phyloP scores from a whole-genome alignment of 35 echinoderm and acorn worm species.

The Stichopus chloronotus region DNA sequence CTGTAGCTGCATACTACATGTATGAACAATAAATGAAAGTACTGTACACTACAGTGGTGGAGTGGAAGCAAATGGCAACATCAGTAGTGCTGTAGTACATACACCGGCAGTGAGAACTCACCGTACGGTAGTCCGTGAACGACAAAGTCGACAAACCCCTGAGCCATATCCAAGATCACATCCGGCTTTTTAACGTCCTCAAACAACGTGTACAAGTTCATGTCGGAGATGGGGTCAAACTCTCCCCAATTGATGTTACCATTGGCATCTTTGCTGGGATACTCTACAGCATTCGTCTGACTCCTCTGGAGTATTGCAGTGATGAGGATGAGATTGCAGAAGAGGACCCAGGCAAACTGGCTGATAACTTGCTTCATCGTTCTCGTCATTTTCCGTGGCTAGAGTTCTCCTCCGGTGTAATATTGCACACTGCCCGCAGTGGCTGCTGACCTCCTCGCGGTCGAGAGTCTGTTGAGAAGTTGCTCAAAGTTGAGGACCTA shows the following conservation, averaged over 20 bases:
- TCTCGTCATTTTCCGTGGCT: background rate
- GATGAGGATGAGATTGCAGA: background rate
- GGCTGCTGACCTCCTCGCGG: background rate
- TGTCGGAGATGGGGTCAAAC: constrained; percentile 4
- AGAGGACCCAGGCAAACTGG: background rate
- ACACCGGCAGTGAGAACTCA: background rate
- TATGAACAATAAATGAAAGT: too few relatives aligned
- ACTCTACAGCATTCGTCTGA: background rate
- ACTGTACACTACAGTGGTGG: background rate
- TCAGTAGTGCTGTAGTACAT: background rate
- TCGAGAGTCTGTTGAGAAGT: too few relatives aligned
- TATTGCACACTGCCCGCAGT: constrained; percentile 43
- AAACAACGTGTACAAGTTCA: background rate
- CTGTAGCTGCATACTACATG: too few relatives aligned
- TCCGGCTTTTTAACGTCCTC: background rate
- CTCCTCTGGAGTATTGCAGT: background rate
- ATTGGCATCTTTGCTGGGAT: background rate
- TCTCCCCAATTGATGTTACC: constrained; percentile 8
- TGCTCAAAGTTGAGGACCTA: too few relatives aligned
- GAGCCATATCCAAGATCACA: constrained; percentile 10
- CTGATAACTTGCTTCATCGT: background rate
- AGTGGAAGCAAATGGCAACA: background rate
- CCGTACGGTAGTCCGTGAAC: constrained; percentile 21
- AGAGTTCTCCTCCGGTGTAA: background rate
- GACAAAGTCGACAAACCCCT: background rate